Conservation (phyloP, 53 echinoderm and acorn worm genomes). For the Temnopleurus reevesii region DNA sequence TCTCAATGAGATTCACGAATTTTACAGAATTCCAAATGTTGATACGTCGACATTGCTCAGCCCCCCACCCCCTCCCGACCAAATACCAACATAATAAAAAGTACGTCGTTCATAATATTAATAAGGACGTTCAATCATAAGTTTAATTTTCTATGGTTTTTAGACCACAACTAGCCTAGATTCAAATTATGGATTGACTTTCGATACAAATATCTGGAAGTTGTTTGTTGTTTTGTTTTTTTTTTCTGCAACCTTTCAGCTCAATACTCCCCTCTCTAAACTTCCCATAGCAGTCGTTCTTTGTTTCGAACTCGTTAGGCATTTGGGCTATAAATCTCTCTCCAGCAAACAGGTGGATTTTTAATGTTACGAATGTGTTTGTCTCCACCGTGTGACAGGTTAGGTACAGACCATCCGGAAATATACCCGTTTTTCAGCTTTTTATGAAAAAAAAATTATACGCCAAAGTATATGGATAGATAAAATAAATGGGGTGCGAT, state of each 20-base stretch:
- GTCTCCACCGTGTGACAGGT: conserved; percentile 27
- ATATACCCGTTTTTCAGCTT: neutral
- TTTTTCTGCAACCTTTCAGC: neutral
- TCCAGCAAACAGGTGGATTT: conserved; percentile 35
- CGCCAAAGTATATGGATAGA: neutral
- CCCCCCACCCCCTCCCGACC: neutral
- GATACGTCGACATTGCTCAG: neutral
- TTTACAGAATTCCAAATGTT: conserved; percentile 31
- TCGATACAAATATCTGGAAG: neutral
- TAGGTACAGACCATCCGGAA: conserved; percentile 24
- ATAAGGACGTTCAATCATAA: neutral
- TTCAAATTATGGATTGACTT: neutral
- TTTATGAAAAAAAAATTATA: neutral
- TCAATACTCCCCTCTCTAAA: neutral
- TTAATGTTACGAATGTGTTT: conserved; percentile 50
- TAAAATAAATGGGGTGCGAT: conserved; percentile 36
- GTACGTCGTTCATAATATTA: neutral
- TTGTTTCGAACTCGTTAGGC: conserved; percentile 47
- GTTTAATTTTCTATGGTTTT: neutral
- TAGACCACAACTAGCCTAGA: too few relatives aligned
- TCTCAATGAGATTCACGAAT: conserved; percentile 41
- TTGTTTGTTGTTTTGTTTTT: conserved; percentile 22
- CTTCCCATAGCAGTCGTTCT: conserved; percentile 4
- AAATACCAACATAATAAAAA: neutral
- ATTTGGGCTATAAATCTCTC: conserved; percentile 38